A percentile compares a stretch with the other conserved stretches of the same genome.
phyloP scores from a whole-genome alignment of 2,888 invertebrate species.

The Eucera pruinosa region DNA sequence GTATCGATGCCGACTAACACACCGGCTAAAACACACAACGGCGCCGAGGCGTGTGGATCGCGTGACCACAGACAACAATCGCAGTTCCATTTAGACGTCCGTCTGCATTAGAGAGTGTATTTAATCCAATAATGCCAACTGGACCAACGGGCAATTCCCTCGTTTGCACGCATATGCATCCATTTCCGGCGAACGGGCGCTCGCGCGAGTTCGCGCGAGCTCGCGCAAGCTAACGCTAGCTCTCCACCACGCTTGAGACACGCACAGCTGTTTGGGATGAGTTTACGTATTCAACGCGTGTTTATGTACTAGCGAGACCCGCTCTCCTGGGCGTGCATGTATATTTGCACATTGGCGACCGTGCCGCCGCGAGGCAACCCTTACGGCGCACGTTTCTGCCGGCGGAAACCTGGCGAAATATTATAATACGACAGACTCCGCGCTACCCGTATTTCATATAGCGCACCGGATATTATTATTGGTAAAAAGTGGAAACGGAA shows the following conservation, averaged over 20 bases:
- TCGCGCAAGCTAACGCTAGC: too few relatives aligned
- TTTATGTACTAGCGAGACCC: slow-evolving; percentile 50
- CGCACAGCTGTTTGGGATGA: slow-evolving; percentile 51
- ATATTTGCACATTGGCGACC: slow-evolving; percentile 27
- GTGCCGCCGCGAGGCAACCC: slow-evolving; percentile 1
- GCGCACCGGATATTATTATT: too few relatives aligned
- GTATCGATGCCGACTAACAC: background rate
- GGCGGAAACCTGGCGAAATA: slow-evolving; percentile 11
- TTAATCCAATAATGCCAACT: slow-evolving; percentile 53
- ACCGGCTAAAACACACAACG: too few relatives aligned
- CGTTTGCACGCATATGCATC: slow-evolving; percentile 51
- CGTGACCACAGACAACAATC: slow-evolving; percentile 35
- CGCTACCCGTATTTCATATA: slow-evolving; percentile 1
- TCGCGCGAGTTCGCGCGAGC: too few relatives aligned
- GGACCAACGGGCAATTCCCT: slow-evolving; percentile 50
- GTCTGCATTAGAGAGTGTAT: slow-evolving; percentile 42
- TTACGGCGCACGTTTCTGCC: background rate
- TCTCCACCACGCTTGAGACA: slow-evolving; percentile 35
- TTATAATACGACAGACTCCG: slow-evolving; percentile 1
- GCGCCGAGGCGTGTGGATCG: slow-evolving; percentile 13
- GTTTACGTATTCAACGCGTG: slow-evolving; percentile 62
- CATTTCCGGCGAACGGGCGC: slow-evolving; percentile 21
- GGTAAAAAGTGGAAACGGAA: too few relatives aligned
- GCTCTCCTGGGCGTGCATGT: slow-evolving; percentile 1
- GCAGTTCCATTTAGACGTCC: slow-evolving; percentile 45